phyloP scores from a whole-genome alignment of 2,797 vertebrate genomes.

The Serranus cabrilla region DNA sequence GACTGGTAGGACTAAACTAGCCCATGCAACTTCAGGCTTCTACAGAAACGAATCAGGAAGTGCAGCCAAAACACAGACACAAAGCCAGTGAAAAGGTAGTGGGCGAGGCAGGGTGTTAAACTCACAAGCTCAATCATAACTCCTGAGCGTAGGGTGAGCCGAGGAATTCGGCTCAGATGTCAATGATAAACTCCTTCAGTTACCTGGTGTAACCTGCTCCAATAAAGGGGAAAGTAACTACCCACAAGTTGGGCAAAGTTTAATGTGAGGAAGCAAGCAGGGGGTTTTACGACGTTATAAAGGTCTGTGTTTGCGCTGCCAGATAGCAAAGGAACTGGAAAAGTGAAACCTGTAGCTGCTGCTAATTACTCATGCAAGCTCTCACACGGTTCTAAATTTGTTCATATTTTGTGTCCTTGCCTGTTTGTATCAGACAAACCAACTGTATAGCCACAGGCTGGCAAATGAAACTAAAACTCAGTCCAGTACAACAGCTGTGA shows the following conservation, averaged over 20 bases:
- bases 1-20: constrained; percentile 56
- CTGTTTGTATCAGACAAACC: constrained; percentile 10
- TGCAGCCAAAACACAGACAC: constrained; percentile 76
- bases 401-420: constrained; percentile 22
- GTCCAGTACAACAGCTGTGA: background rate
- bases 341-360: constrained; percentile 12
- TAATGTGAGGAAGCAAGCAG: constrained; percentile 56
- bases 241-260: constrained; percentile 75
- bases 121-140: constrained; percentile 67
- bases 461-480: constrained; percentile 22
- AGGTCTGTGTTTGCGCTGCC: constrained; percentile 30
- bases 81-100: constrained; percentile 82
- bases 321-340: constrained; percentile 2
- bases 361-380: background rate
- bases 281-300: constrained; percentile 68
- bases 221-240: constrained; percentile 66
- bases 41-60: constrained; percentile 80
- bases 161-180: constrained; percentile 76
- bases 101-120: constrained; percentile 79
- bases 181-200: constrained; percentile 80
- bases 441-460: constrained; percentile 7
- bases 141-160: constrained; percentile 56
- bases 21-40: constrained; percentile 50
- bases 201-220: constrained; percentile 71
- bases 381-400: constrained; percentile 3